Conservation (phyloP, 2,888 invertebrate species). For the Beris chalybata region DNA sequence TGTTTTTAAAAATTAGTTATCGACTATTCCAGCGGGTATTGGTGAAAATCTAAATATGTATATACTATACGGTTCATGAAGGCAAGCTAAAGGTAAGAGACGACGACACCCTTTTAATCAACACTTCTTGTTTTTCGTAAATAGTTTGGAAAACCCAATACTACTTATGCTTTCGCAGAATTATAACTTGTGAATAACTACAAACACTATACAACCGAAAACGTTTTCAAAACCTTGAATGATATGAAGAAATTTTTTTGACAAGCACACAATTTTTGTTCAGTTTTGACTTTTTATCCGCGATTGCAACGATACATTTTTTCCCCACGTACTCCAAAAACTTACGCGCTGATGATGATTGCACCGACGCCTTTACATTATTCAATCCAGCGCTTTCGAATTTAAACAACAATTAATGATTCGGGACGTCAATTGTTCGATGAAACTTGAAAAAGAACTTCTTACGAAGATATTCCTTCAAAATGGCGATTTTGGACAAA, state of each 20-base stretch:
- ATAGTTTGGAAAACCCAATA: too few species aligned
- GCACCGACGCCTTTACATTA: conserved; percentile 14
- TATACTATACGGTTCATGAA: too few species aligned
- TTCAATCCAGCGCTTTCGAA: conserved; percentile 11
- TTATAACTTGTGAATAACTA: too few species aligned
- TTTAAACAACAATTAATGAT: not conserved
- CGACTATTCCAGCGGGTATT: too few species aligned
- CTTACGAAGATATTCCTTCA: conserved; percentile 31
- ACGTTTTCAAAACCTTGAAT: not conserved
- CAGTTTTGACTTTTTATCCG: not conserved
- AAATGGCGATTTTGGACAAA: conserved; percentile 39
- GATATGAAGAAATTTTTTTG: conserved; percentile 17
- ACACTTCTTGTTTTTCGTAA: not conserved
- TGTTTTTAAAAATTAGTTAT: too few species aligned
- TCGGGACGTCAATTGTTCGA: conserved; percentile 1
- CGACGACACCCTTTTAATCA: not conserved
- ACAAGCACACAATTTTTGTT: conserved; percentile 27
- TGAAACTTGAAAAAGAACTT: conserved; percentile 15
- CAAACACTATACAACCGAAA: too few species aligned
- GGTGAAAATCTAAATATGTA: too few species aligned
- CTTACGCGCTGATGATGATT: conserved; percentile 21
- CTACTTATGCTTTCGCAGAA: too few species aligned
- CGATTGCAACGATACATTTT: conserved; percentile 24
- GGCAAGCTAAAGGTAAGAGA: too few species aligned
- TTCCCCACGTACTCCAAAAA: conserved; percentile 29